phyloP scores from a whole-genome alignment of 2,113 vertebrate genomes.

The Cinclus cinclus region DNA sequence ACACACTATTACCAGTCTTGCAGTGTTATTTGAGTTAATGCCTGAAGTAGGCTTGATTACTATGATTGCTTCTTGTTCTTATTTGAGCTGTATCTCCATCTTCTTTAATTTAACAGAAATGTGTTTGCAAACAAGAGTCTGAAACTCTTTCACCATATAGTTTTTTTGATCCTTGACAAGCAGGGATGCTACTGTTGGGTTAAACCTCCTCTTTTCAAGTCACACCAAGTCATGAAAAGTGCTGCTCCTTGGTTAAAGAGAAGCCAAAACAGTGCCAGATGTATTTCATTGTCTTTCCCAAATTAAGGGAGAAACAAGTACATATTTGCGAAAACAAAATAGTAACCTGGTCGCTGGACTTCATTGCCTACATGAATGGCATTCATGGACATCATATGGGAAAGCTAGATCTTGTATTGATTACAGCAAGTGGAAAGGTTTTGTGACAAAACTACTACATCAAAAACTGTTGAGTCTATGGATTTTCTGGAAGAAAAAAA shows the following conservation, averaged over 20 bases:
- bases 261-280: neutral
- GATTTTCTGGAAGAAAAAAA: neutral
- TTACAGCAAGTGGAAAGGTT: constrained; percentile 2
- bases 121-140: neutral
- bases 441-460: constrained; percentile 18
- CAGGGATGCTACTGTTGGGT: neutral
- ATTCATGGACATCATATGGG: neutral
- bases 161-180: neutral
- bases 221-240: neutral
- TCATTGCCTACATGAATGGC: neutral
- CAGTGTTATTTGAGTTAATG: neutral
- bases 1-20: neutral
- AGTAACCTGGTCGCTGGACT: neutral
- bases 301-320: neutral
- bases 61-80: neutral
- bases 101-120: neutral
- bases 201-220: neutral
- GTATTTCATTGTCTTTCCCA: neutral
- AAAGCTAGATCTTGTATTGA: neutral
- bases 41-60: neutral
- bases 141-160: neutral
- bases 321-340: neutral
- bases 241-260: neutral
- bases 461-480: constrained; percentile 56
- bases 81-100: neutral